Base-by-base conservation (phyloP, 2,888 invertebrate species). In the Ormyrus labotus region DNA sequence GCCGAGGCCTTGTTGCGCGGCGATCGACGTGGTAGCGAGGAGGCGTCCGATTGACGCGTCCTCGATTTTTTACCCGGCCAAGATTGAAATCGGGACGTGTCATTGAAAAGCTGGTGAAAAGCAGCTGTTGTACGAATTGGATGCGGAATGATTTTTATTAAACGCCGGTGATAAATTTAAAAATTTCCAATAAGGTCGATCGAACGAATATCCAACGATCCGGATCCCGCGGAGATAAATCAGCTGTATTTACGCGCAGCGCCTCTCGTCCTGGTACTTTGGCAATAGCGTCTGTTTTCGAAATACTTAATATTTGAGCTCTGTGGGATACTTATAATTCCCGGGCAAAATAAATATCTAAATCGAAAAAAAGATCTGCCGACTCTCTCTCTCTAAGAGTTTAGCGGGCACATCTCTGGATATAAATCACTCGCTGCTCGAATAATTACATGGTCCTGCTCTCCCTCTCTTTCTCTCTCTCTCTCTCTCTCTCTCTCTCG, bases 361-460 rank as follows among this genome's bases (percentile, higher is more conserved):
- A 34, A 34, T 34, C 34, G 34, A 34, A 34, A 34, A 34, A 34
- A 34, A 34, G 34, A 34, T 34, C 34, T 3, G 34, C 47, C 11
- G 47, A 47, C 57, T 11, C 8, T 45, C 69, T 64, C 45, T 11
- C 63, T 63, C 63, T 6, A 34, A 81, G 51, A 60, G 58, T 69
- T 76, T 63, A 69, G 70, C 68, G 72, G 75, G 75, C 34, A 60
- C 9, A 51, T 3, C 78, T 77, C 83, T 79, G 83, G 85, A 85
- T 84, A 87, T 90, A 89, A 90, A 87, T 90, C 89, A 90, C 34
- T 89, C 87, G 86, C 86, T 86, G 86, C 85, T 86, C 86, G 88
- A 90, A 90, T 90, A 90, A 90, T 90, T 90, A 90, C 89, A 89
- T 85, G 89, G 87, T 86, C 86, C 84, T 85, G 83, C 85, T 84